Conservation (phyloP, 2,888 invertebrate genomes). For the Sepiola atlantica region DNA sequence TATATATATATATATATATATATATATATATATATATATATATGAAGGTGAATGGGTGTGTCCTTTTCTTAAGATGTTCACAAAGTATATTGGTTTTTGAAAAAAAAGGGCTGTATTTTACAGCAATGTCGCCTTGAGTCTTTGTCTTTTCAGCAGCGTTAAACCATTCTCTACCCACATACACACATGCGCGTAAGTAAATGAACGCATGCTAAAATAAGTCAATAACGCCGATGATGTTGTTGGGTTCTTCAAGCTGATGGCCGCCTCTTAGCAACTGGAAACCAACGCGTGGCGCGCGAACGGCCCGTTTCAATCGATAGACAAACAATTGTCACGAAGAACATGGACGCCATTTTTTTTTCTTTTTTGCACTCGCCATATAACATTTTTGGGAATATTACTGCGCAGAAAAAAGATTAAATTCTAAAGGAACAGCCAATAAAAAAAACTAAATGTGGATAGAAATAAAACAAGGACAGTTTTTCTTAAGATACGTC, state of each 20-base stretch:
- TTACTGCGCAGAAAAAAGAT: background rate
- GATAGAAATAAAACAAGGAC: too few species aligned
- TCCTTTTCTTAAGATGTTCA: background rate
- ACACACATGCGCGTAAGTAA: background rate
- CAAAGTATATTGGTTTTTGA: background rate
- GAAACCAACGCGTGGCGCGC: background rate
- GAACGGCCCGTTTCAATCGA: background rate
- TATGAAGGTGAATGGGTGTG: background rate
- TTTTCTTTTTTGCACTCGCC: background rate
- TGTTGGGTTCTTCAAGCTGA: background rate
- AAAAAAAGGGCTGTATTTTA: background rate
- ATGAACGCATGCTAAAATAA: slow-evolving; percentile 8
- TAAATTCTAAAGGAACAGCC: background rate
- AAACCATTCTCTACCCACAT: background rate
- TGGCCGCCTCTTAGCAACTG: slow-evolving; percentile 1
- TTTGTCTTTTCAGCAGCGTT: background rate
- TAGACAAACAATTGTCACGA: background rate
- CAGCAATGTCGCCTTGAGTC: background rate
- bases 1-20: slow-evolving; percentile 2
- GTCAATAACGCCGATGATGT: background rate
- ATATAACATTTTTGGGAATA: background rate
- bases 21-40: background rate
- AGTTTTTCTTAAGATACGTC: too few species aligned
- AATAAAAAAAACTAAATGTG: too few species aligned
- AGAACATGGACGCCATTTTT: background rate